These are phyloP conservation scores for Mola mola DNA, from an alignment of 2,113 vertebrate genomes.

Conservation along the genomic window DNA sequence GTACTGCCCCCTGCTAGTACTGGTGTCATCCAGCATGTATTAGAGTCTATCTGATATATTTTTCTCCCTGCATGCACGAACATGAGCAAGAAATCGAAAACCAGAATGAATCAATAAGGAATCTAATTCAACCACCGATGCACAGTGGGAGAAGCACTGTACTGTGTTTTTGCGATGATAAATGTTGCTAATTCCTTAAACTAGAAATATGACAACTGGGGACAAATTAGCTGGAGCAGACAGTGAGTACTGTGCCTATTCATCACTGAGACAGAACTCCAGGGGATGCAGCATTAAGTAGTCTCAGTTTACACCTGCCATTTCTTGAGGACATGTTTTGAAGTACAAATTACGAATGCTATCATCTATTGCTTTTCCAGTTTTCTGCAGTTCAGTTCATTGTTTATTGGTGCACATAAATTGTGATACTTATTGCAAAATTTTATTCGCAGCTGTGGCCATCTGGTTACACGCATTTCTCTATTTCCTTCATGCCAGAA, in stretches of 20 bases:
- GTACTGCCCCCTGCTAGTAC: background rate
- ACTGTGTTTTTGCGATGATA: conserved; percentile 48
- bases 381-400: no score
- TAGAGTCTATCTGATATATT: conserved; percentile 10
- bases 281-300: conserved; percentile 48
- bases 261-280: conserved; percentile 52
- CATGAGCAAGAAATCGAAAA: conserved; percentile 27
- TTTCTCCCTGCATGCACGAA: background rate
- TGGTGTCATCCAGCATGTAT: conserved; percentile 20
- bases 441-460: no score
- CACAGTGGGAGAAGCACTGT: conserved; percentile 12
- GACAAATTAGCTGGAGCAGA: conserved; percentile 67
- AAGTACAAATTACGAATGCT: no score
- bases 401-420: no score
- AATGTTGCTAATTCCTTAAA: conserved; percentile 57
- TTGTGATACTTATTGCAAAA: no score
- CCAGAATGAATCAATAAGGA: conserved; percentile 29
- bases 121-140: conserved; percentile 8
- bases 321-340: no score
- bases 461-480: no score
- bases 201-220: conserved; percentile 69
- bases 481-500: no score
- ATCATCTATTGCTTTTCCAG: no score
- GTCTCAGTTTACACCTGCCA: conserved; percentile 55
- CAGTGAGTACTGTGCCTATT: conserved; percentile 61